phyloP scores from a whole-genome alignment of 2,113 vertebrate genomes.

The Corythornis cristatus region DNA sequence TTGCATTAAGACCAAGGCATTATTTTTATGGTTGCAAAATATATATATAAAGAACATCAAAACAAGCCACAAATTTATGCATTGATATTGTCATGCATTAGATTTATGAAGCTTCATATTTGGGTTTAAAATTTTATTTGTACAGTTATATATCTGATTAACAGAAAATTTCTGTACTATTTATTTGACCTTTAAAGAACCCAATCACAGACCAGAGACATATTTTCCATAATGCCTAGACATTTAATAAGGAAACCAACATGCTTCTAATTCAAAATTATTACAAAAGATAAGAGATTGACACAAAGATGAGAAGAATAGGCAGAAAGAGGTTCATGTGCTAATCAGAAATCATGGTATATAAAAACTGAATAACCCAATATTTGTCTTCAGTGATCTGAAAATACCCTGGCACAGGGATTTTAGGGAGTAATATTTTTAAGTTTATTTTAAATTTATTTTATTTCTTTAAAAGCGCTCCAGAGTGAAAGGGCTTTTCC shows the following conservation, averaged over 20 bases:
- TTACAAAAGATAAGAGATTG: neutral
- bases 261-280: neutral
- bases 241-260: neutral
- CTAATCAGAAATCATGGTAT: neutral
- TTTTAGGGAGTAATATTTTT: neutral
- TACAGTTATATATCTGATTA: neutral
- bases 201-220: neutral
- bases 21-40: neutral
- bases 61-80: neutral
- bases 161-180: neutral
- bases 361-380: neutral
- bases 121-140: neutral
- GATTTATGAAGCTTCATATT: neutral
- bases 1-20: neutral
- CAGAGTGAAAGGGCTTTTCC: neutral
- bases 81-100: neutral
- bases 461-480: neutral
- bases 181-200: neutral
- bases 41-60: neutral
- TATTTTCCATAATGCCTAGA: neutral
- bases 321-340: neutral
- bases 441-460: neutral
- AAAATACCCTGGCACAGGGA: neutral
- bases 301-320: neutral
- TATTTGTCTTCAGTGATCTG: neutral